Evolutionary conservation across 2,888 invertebrate species (phyloP), one percentile per base, ranked within the genome.

Genomic region (Caenorhabditis plicata): DNA sequence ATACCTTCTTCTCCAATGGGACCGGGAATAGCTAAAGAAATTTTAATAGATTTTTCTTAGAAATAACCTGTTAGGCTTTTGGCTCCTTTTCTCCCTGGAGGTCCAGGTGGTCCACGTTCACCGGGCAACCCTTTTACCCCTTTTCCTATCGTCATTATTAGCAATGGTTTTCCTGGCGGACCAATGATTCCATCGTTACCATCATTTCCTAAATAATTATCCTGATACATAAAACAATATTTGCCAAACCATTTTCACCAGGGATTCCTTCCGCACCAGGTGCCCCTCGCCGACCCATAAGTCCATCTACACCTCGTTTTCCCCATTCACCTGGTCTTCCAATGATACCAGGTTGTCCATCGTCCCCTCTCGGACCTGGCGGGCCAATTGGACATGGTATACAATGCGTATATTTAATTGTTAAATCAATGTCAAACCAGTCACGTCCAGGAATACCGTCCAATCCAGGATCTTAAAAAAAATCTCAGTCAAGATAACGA

Each of bases 371-470:
- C 5, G 35, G 41, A 20, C 56, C 56, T 4, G 50, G 56, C 4
- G 56, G 50, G 13, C 56, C 56, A 11, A 39, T 46, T 1, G 56
- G 56, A 15, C 56, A 56, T 9, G 32, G 26, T 33, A 51, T 56
- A 19, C 56, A 56, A n/a, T 9, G 9, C 5, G 20, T 20, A n/a
- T 36, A 15, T 17, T 36, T 20, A n/a, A 38, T 38, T 15, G 51
- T 9, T 17, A 49, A 9, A 19, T 50, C 46, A 40, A 51, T 25
- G 25, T 46, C 50, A 9, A 29, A 27, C 11, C n/a, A 50, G 19
- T 56, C 45, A 32, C 25, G 41, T 23, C 56, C 56, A 2, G 38
- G 46, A 9, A 56, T 19, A 5, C 56, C 56, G 25, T 50, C 50
- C 1, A 32, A 26, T 19, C 56, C 56, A 5, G 41, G 17, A 8